Evolutionary conservation across 2,888 invertebrate species (phyloP).

Genomic region (Barypeithes pellucidus): DNA sequence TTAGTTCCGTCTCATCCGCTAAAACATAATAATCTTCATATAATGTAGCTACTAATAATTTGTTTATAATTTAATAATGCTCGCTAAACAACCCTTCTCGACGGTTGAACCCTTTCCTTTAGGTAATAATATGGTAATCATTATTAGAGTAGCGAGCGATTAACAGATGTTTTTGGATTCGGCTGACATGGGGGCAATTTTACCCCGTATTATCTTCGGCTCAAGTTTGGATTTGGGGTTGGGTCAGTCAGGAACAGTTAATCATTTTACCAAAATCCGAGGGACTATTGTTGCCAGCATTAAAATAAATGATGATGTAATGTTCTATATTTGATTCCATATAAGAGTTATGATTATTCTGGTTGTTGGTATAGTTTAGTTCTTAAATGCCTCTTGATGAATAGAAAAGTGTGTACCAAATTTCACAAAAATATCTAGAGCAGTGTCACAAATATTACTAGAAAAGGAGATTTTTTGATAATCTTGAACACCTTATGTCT

Average conservation of each 20-base stretch:
- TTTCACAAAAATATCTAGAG: too few species aligned
- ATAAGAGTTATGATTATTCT: too few species aligned
- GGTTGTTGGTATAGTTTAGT: too few species aligned
- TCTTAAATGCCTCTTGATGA: too few species aligned
- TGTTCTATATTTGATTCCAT: neutral
- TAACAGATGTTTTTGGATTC: conserved; percentile 50
- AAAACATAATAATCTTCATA: conserved; percentile 13
- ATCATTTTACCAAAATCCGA: conserved; percentile 54
- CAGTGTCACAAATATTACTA: too few species aligned
- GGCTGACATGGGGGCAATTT: conserved; percentile 50
- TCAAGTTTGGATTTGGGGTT: conserved; percentile 51
- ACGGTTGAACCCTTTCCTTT: conserved; percentile 36
- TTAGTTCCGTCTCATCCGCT: conserved; percentile 15
- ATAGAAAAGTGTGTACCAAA: too few species aligned
- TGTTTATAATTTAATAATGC: conserved; percentile 47
- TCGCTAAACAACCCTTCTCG: conserved; percentile 43
- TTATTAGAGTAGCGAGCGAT: conserved; percentile 45
- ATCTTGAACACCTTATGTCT: too few species aligned
- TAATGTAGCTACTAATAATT: conserved; percentile 34
- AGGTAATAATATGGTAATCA: conserved; percentile 48
- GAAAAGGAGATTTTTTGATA: too few species aligned
- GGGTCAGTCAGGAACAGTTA: conserved; percentile 52
- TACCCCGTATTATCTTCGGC: conserved; percentile 50
- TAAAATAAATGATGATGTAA: conserved; percentile 43
- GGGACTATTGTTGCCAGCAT: conserved; percentile 46